These are phyloP conservation scores for Galleria mellonella DNA, from an alignment of 1,140 invertebrate species.

Conservation along the genomic window DNA sequence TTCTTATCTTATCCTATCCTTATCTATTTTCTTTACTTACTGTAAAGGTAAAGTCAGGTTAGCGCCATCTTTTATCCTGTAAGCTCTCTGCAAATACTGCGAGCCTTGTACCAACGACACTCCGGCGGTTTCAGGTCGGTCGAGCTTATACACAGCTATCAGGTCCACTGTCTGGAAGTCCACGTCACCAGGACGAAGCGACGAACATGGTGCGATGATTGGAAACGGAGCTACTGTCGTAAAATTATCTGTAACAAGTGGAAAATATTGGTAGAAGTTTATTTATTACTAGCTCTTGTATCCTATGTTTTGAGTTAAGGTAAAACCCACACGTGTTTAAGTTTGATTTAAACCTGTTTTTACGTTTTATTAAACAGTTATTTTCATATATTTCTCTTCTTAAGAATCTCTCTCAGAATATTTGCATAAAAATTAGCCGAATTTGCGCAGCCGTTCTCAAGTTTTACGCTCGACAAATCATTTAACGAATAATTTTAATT, in stretches of 20 bases:
- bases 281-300: no score
- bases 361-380: no score
- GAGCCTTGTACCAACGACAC: conserved; percentile 83
- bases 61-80: conserved; percentile 81
- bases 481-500: no score
- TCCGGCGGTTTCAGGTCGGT: conserved; percentile 77
- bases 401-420: no score
- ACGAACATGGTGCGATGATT: conserved; percentile 74
- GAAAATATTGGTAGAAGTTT: not conserved
- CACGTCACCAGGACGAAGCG: conserved; percentile 81
- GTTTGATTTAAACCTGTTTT: no score
- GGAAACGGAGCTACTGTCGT: conserved; percentile 24
- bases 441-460: no score
- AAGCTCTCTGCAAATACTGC: conserved; percentile 84
- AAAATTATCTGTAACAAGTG: conserved; percentile 24
- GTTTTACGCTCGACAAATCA: no score
- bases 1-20: no score
- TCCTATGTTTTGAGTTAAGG: no score
- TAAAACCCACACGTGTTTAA: no score
- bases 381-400: no score
- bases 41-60: conserved; percentile 82
- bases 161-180: conserved; percentile 87
- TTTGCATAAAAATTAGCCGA: no score
- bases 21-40: conserved; percentile 56
- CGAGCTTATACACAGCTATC: conserved; percentile 83